phyloP scores from a whole-genome alignment of 1,140 invertebrate genomes.

The Heliconius congener region DNA sequence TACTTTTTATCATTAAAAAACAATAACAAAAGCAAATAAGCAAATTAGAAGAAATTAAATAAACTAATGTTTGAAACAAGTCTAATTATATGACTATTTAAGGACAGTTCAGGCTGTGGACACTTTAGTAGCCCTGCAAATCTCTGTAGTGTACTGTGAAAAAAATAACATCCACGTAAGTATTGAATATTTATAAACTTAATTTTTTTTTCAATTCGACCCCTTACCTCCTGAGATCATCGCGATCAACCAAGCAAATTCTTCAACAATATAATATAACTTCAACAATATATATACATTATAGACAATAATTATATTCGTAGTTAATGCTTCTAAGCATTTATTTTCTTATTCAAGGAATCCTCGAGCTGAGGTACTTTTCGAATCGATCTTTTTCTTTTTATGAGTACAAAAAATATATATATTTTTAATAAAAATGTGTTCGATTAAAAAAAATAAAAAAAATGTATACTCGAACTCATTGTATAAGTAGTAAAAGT shows the following conservation, averaged over 20 bases:
- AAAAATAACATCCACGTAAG: not conserved
- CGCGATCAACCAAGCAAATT: not conserved
- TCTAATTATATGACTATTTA: not conserved
- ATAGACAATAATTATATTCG: too few relatives aligned
- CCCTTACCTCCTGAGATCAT: not conserved
- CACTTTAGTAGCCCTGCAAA: not conserved
- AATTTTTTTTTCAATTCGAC: not conserved
- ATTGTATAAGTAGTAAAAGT: not conserved
- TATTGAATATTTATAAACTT: not conserved
- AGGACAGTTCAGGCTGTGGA: not conserved
- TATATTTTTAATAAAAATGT: not conserved
- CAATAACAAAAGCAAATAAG: not conserved
- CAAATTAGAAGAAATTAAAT: not conserved
- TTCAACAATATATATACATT: too few relatives aligned
- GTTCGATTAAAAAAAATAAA: not conserved
- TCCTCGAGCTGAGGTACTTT: too few relatives aligned
- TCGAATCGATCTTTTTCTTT: too few relatives aligned
- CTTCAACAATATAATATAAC: too few relatives aligned
- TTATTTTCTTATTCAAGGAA: too few relatives aligned
- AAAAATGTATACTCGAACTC: not conserved
- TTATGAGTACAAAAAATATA: too few relatives aligned
- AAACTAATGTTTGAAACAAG: not conserved
- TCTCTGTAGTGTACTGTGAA: not conserved
- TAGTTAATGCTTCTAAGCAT: too few relatives aligned
- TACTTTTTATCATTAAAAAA: conserved; percentile 4